phyloP scores from a whole-genome alignment of 1,140 invertebrate species.

The Trypoxylus dichotomus region DNA sequence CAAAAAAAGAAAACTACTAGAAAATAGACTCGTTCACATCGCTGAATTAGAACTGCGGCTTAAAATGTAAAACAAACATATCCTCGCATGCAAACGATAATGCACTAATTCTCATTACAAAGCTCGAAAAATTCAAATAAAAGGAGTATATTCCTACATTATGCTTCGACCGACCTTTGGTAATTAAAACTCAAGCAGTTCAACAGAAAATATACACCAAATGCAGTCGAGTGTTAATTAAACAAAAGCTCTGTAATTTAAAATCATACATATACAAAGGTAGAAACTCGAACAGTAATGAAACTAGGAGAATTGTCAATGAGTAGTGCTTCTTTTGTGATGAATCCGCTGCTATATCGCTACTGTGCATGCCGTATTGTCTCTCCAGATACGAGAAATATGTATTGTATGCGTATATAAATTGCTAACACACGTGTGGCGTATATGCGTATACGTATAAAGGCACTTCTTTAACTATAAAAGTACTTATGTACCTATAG shows the following conservation, averaged over 20 bases:
- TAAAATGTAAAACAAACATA: constrained; percentile 2
- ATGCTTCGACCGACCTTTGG: constrained; percentile 11
- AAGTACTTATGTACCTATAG: too few species aligned
- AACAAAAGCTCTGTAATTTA: constrained; percentile 13
- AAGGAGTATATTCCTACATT: background rate
- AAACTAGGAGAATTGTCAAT: background rate
- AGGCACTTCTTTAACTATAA: background rate
- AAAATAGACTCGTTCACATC: background rate
- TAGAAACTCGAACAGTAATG: background rate
- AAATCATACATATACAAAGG: background rate
- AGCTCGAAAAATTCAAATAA: background rate
- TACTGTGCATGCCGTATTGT: background rate
- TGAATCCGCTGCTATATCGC: background rate
- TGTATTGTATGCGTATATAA: background rate
- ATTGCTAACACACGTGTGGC: too few species aligned
- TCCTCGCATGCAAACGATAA: background rate
- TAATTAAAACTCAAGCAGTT: constrained; percentile 13
- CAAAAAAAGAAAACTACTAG: background rate
- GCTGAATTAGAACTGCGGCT: background rate
- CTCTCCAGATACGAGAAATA: background rate
- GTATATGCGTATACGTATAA: background rate
- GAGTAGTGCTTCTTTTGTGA: background rate
- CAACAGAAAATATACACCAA: constrained; percentile 15
- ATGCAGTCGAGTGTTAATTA: constrained; percentile 18
- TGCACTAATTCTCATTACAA: background rate